Evolutionary conservation across 2,797 vertebrate genomes (phyloP).

Genomic region (Hydrophis major): DNA sequence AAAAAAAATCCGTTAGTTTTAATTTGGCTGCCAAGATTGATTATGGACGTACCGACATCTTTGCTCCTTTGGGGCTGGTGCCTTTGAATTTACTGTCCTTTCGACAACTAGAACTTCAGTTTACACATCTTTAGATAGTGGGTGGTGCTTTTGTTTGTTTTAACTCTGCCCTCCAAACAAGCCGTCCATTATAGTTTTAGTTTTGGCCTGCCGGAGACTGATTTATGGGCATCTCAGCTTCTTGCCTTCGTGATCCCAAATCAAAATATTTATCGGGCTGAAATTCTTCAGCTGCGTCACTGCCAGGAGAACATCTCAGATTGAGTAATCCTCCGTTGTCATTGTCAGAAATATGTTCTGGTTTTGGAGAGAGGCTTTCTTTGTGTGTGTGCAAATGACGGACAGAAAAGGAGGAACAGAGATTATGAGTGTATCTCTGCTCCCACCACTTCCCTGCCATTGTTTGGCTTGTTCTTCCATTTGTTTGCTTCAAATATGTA

Average conservation of each 20-base stretch:
- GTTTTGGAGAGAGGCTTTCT: neutral
- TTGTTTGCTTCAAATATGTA: too few relatives aligned
- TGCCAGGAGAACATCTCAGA: neutral
- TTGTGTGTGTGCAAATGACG: neutral
- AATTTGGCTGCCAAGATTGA: too few relatives aligned
- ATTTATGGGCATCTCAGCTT: neutral
- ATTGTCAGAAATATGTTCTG: neutral
- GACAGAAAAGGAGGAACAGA: neutral
- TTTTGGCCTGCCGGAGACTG: neutral
- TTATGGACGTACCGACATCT: too few relatives aligned
- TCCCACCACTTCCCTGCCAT: neutral
- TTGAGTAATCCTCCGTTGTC: neutral
- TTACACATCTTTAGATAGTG: neutral
- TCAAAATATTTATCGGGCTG: constrained; percentile 3
- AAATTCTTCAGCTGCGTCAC: constrained; percentile 4
- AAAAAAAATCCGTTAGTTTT: neutral
- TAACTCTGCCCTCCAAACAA: neutral
- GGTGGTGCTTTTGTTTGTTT: too few relatives aligned
- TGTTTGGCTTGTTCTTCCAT: neutral
- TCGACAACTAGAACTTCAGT: neutral
- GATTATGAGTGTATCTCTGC: neutral
- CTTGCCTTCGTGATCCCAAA: neutral
- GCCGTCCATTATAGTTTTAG: neutral
- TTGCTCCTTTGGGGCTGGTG: too few relatives aligned
- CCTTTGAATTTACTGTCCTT: neutral